Evolutionary conservation across 2,888 invertebrate genomes (phyloP), one percentile per base, ranked within the genome.

Genomic region (Timema podura): DNA sequence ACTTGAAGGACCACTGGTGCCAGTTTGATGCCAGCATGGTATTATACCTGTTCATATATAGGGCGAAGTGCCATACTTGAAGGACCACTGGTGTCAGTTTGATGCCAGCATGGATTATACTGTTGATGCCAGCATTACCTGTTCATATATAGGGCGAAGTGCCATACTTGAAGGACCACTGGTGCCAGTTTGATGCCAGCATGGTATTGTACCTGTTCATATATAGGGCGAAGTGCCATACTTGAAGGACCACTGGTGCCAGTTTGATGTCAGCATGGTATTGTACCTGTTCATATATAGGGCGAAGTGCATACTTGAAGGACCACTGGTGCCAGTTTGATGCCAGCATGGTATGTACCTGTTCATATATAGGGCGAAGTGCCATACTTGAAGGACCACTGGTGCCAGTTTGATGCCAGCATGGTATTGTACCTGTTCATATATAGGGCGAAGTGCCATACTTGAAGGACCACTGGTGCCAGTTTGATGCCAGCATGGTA

Each of bases 291-390:
- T 30, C 30, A 30, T 30, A 30, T 67, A 8, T 83, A 96, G 95
- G 94, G 93, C 73, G 96, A 96, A 80, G 91, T 91, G 72, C 98
- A 64, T 99, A 99, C 81, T 84, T 99, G 74, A 93, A 93, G 83
- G 98, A 99, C 82, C 93, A 97, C 79, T 99, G 99, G 99, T 98
- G 97, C 81, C 96, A 97, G 82, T 99, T 99, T 85, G 99, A 99
- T 84, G 94, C 96, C 16, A 91, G 92, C 70, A 98, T 99, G 97
- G 96, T 98, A 57, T 89, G n/a, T n/a, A n/a, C n/a, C n/a, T n/a
- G 30, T 30, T 30, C 30, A 30, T 30, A 30, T 67, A 8, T 83
- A 96, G 95, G 94, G 93, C 73, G 96, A 96, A 80, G 91, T 91
- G 72, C 93, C 98, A 64, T 99, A 99, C 81, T 84, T 99, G 74